Percentiles rank a stretch among this genome's conserved stretches.
Evolutionary conservation across 2,888 invertebrate species (phyloP).

Genomic region (Coenonympha arcania): DNA sequence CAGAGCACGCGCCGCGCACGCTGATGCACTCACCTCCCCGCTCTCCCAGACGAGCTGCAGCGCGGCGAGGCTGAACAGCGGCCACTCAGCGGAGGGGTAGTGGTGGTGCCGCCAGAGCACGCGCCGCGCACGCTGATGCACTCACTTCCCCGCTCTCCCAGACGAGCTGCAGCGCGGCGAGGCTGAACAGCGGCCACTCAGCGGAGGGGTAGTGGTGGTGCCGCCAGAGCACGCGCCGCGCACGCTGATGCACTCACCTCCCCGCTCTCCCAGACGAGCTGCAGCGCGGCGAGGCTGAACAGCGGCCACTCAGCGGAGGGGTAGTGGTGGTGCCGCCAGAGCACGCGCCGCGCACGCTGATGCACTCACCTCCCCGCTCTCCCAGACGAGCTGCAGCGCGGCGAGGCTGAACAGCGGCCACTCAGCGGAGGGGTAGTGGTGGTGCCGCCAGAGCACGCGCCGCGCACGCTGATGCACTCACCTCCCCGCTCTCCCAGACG

Average conservation of each 20-base stretch:
- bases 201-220: constrained; percentile 95
- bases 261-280: constrained; percentile 82
- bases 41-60: constrained; percentile 85
- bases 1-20: constrained; percentile 82
- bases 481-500: constrained; percentile 79
- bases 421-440: constrained; percentile 92
- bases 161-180: constrained; percentile 85
- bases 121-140: constrained; percentile 81
- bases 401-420: constrained; percentile 86
- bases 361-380: constrained; percentile 77
- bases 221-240: constrained; percentile 80
- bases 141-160: constrained; percentile 77
- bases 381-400: constrained; percentile 84
- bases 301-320: constrained; percentile 88
- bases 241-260: constrained; percentile 77
- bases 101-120: constrained; percentile 86
- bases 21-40: constrained; percentile 75
- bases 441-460: constrained; percentile 82
- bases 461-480: constrained; percentile 78
- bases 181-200: constrained; percentile 84
- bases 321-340: constrained; percentile 88
- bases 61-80: constrained; percentile 85
- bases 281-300: constrained; percentile 86
- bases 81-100: constrained; percentile 89
- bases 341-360: constrained; percentile 82